Conservation (phyloP, 2,888 invertebrate species). For the Unio pictorum region DNA sequence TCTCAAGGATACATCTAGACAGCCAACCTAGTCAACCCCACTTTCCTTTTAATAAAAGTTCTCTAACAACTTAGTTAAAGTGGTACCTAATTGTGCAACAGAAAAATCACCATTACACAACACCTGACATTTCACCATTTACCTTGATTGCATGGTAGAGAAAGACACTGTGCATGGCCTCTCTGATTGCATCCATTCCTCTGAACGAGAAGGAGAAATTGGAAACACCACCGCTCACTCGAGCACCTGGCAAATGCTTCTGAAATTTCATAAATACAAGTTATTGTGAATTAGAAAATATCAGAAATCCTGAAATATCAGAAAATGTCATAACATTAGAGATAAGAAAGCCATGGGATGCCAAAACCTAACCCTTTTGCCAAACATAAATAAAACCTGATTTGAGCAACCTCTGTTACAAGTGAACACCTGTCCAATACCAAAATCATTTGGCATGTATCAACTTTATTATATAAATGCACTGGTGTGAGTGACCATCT, state of each 20-base stretch:
- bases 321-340: not conserved
- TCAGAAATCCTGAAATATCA: not conserved
- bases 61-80: too few species aligned
- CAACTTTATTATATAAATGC: not conserved
- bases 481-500: too few species aligned
- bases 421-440: too few species aligned
- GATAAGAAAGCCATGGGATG: not conserved
- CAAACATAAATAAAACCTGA: too few species aligned
- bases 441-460: not conserved
- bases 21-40: too few species aligned
- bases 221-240: constrained; percentile 77
- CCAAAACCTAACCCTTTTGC: too few species aligned
- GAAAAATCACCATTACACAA: too few species aligned
- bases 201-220: constrained; percentile 77
- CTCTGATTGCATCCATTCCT: constrained; percentile 75
- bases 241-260: constrained; percentile 72
- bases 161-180: constrained; percentile 77
- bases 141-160: constrained; percentile 77
- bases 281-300: not conserved
- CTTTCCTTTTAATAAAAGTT: too few species aligned
- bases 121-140: constrained; percentile 4
- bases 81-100: too few species aligned
- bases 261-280: constrained; percentile 34
- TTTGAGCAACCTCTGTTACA: too few species aligned
- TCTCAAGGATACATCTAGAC: too few species aligned